Evolutionary conservation across 2,113 vertebrate genomes (phyloP), one percentile per base, ranked within the genome.

Genomic region (Sisor rabdophorus): DNA sequence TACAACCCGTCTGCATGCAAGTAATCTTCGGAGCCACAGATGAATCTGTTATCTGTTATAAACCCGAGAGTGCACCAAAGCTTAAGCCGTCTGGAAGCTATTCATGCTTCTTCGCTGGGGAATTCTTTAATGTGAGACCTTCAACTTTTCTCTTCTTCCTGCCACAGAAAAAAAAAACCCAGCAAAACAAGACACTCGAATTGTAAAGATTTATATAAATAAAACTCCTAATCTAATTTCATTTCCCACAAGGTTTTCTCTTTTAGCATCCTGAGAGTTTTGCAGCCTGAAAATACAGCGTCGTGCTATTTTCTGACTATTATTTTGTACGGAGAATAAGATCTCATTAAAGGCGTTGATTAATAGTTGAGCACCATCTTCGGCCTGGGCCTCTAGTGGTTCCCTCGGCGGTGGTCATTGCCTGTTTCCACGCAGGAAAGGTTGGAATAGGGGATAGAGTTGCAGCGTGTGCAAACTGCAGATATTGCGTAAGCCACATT

Each of bases 271-370:
- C 80, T 64, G 85, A 87, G 83, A 82, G 84, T 76, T 89, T 84
- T 70, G 79, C 70, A 19, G 16, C 65, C 47, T 76, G 59, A 76
- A 71, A 64, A 77, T 77, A 80, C 59, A 81, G 74, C 12, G 73
- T 73, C 11, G 69, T 44, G 44, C 74, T 83, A 87, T 88, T 84
- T 84, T 75, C 84, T 81, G 84, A 84, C 85, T 86, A 86, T 81
- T 87, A 81, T 88, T 89, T 90, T 87, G 84, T 44, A 71, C 73
- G 84, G 86, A 91, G 90, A 91, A 91, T 86, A 80, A 88, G 85
- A 89, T 89, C 89, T 90, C 88, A 91, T 91, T 90, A 90, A 89
- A 44, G 83, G 88, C 90, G 91, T 91, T 91, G 89, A 91, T 91
- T 89, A 89, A 90, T 90, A 85, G 89, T 85, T 84, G 87, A 88